Evolutionary conservation across 2,797 vertebrate genomes (phyloP), one percentile per base, ranked within the genome.

Genomic region (Spondyliosoma cantharus): DNA sequence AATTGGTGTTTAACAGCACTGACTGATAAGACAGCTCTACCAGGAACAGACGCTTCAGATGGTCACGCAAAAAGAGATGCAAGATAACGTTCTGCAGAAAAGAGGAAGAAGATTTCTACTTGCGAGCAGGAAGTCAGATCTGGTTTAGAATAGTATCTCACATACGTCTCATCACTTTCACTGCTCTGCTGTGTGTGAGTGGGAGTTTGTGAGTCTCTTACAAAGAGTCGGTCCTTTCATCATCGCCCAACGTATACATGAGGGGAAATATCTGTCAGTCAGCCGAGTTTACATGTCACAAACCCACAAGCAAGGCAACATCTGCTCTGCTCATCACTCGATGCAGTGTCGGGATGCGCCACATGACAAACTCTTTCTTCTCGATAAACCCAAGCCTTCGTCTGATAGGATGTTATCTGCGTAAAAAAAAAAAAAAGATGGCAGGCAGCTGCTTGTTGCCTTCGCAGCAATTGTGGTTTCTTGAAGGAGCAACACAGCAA

Each of bases 41-140:
- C 25, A 24, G 60, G 50, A 67, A 67, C 50, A 42, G 9, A 49
- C n/a, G 5, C 37, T 52, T 42, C 2, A 15, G 20, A 24, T 11
- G 15, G 24, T 59, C 2, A 58, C 67, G 56, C 25, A 61, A 48
- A 57, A 25, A 43, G 25, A 45, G 25, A 46, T 37, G 57, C 8
- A 22, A 5, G 73, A 80, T 67, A 80, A 85, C 3, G 0, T 37
- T 80, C 65, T 85, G 76, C 49, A 77, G 62, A 72, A 86, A 82
- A 83, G 80, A 81, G 89, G 86, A 90, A 89, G 82, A 54, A 22
- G 70, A 37, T 46, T 16, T 54, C 4, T 24, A 43, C 24, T 58
- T 71, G 71, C 77, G 20, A 57, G 46, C 82, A 89, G 89, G 89
- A 92, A 90, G 87, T 85, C 53, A 73, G 43, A 70, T 19, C 24